Conservation (phyloP, 2,888 invertebrate genomes). For the Oxyteleia sp. region DNA sequence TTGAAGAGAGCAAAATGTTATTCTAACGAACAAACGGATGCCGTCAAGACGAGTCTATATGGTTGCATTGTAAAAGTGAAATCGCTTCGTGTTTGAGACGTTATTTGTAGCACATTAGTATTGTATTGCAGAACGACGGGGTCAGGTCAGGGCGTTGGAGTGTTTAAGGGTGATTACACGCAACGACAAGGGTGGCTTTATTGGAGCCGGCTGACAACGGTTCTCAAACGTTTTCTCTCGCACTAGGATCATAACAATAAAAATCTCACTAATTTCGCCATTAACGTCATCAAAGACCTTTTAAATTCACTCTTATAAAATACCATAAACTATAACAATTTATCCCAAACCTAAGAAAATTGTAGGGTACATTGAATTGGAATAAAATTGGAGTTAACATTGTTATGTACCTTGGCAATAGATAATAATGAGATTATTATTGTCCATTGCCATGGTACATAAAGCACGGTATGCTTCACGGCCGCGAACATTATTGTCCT, state of each 20-base stretch:
- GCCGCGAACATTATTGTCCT: too few relatives aligned
- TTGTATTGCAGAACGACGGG: constrained; percentile 83
- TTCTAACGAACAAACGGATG: constrained; percentile 72
- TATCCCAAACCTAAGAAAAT: too few relatives aligned
- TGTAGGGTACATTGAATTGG: too few relatives aligned
- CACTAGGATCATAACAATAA: background rate
- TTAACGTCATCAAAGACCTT: too few relatives aligned
- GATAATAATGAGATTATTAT: too few relatives aligned
- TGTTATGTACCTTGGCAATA: too few relatives aligned
- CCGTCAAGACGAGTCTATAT: constrained; percentile 76
- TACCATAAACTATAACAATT: too few relatives aligned
- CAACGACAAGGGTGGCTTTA: constrained; percentile 87
- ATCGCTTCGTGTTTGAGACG: constrained; percentile 86
- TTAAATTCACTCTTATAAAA: too few relatives aligned
- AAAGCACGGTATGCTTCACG: too few relatives aligned
- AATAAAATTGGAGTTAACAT: too few relatives aligned
- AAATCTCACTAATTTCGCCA: too few relatives aligned
- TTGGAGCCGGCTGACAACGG: constrained; percentile 83
- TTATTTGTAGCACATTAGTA: constrained; percentile 87
- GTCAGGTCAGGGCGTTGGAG: constrained; percentile 85
- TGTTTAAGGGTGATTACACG: constrained; percentile 87
- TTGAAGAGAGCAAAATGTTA: constrained; percentile 71
- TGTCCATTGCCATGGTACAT: too few relatives aligned
- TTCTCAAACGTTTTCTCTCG: constrained; percentile 78
- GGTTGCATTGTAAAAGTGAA: constrained; percentile 85